phyloP scores from a whole-genome alignment of 2,113 vertebrate species.

The Romanogobio albipinnatus region DNA sequence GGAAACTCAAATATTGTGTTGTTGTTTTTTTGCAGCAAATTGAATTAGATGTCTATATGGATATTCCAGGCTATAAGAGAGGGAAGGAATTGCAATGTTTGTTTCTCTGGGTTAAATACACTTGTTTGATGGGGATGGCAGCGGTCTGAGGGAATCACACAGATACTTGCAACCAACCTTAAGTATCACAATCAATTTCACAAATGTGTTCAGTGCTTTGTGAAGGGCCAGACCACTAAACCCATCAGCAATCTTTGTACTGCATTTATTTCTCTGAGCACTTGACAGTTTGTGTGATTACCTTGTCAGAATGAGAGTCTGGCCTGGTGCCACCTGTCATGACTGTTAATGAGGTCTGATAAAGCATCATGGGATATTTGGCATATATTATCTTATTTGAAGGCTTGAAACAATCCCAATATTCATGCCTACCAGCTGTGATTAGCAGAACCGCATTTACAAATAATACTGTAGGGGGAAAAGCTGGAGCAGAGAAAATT shows the following conservation, averaged over 20 bases:
- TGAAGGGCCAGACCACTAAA: conserved; percentile 1
- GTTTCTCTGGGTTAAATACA: neutral
- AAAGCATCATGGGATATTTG: conserved; percentile 23
- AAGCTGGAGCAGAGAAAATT: conserved; percentile 11
- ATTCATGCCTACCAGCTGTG: conserved; percentile 14
- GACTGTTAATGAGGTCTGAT: conserved; percentile 31
- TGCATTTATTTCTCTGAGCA: neutral
- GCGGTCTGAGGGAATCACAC: neutral
- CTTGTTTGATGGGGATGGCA: neutral
- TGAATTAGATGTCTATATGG: conserved; percentile 4
- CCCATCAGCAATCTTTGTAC: neutral
- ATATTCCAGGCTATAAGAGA: neutral
- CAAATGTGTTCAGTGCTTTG: conserved; percentile 12
- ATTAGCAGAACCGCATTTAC: conserved; percentile 4
- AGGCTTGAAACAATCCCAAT: conserved; percentile 31
- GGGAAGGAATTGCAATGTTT: neutral
- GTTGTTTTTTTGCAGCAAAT: neutral
- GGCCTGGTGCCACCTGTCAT: conserved; percentile 26
- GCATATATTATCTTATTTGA: conserved; percentile 32
- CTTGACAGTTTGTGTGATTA: conserved; percentile 34
- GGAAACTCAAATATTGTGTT: neutral
- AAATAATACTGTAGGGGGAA: neutral
- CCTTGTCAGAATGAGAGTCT: conserved; percentile 12
- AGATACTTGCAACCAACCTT: neutral
- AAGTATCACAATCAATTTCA: neutral